Conservation (phyloP, 2,797 vertebrate species). For the Myioborus melanocephalus region DNA sequence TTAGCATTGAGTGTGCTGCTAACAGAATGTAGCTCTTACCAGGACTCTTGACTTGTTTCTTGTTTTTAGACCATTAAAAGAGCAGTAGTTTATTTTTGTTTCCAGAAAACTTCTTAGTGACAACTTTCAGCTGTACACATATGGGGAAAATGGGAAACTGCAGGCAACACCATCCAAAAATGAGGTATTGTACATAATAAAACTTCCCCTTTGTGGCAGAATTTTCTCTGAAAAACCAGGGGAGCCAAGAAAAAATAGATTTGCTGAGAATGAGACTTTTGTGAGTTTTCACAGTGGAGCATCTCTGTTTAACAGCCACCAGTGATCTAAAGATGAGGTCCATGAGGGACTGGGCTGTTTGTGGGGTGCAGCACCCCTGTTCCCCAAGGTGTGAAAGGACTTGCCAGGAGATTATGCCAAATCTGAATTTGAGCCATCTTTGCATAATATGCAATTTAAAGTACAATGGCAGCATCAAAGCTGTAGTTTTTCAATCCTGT, state of each 20-base stretch:
- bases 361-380: not conserved
- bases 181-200: conserved; percentile 51
- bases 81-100: conserved; percentile 29
- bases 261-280: not conserved
- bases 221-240: not conserved
- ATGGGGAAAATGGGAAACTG: conserved; percentile 60
- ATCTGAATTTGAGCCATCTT: not conserved
- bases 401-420: not conserved
- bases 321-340: not conserved
- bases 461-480: not conserved
- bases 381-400: not conserved
- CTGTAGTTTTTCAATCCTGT: not conserved
- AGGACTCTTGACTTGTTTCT: not conserved
- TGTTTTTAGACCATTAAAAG: not conserved
- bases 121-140: conserved; percentile 76
- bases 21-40: not conserved
- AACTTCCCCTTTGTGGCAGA: not conserved
- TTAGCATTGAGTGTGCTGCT: not conserved
- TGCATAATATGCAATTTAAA: not conserved
- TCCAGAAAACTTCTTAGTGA: conserved; percentile 83
- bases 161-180: conserved; percentile 42
- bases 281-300: not conserved
- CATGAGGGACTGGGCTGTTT: not conserved
- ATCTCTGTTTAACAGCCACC: not conserved
- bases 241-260: not conserved